Percentiles rank a stretch among this genome's conserved stretches.
Conservation (phyloP, 2,888 invertebrate genomes). For the Nemapogon koenigi region DNA sequence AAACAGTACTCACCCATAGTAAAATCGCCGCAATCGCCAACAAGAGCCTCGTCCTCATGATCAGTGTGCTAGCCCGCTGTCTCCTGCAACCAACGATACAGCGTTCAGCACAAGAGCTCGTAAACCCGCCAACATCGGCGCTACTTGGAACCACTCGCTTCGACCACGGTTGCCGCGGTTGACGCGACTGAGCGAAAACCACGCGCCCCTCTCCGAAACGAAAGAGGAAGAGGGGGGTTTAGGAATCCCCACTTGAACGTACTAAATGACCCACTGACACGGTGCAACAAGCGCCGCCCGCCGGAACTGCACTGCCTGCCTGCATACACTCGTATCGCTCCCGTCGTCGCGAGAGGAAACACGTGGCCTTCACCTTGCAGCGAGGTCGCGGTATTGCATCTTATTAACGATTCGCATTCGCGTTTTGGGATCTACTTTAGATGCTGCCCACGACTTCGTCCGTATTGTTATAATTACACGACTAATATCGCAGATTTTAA, state of each 20-base stretch:
- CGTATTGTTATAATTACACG: conserved; percentile 6
- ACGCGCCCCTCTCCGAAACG: conserved; percentile 15
- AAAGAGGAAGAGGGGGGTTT: background rate
- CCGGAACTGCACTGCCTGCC: conserved; percentile 55
- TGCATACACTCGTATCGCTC: conserved; percentile 43
- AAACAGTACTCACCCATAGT: conserved; percentile 52
- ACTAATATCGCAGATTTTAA: background rate
- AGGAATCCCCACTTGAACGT: background rate
- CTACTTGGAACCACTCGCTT: conserved; percentile 4
- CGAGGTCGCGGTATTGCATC: conserved; percentile 52
- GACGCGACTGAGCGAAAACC: conserved; percentile 19
- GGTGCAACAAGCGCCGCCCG: conserved; percentile 35
- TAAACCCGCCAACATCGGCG: conserved; percentile 11
- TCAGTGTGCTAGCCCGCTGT: conserved; percentile 31
- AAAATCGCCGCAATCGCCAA: conserved; percentile 54
- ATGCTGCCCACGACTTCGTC: conserved; percentile 1
- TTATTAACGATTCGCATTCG: conserved; percentile 20
- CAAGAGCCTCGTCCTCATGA: conserved; percentile 58
- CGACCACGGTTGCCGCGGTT: conserved; percentile 12
- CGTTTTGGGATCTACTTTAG: conserved; percentile 8
- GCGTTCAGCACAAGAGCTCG: conserved; percentile 30
- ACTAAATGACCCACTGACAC: conserved; percentile 54
- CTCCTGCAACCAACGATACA: conserved; percentile 53
- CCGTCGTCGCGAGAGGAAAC: conserved; percentile 48
- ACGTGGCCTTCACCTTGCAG: conserved; percentile 51